Percentiles rank a stretch among this genome's conserved stretches.
Conservation (phyloP, 2,113 vertebrate genomes). For the Trogon surrucura region DNA sequence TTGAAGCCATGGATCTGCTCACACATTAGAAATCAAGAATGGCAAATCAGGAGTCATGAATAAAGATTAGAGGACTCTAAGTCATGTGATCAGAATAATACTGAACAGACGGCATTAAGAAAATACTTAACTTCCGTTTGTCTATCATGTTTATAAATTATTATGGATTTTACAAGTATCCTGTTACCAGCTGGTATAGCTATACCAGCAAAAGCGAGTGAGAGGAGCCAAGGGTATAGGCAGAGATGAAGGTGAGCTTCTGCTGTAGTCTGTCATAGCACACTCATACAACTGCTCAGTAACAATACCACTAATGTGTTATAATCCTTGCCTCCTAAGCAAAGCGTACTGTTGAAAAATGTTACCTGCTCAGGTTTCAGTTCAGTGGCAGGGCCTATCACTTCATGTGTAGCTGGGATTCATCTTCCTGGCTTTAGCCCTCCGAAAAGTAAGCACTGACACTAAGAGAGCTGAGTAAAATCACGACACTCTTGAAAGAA, state of each 20-base stretch:
- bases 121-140: background rate
- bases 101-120: background rate
- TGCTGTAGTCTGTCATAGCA: background rate
- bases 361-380: background rate
- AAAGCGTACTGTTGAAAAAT: background rate
- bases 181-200: fast-evolving
- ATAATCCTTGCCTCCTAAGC: background rate
- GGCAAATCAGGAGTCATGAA: background rate
- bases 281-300: background rate
- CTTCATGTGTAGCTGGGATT: background rate
- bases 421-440: background rate
- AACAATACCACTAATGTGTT: background rate
- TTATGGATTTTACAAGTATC: background rate
- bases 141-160: background rate
- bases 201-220: fast-evolving
- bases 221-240: background rate
- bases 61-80: background rate
- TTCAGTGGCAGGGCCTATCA: background rate
- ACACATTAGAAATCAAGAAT: background rate
- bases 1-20: background rate
- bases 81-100: background rate
- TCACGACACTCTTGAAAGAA: background rate
- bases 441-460: background rate
- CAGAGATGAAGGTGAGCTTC: background rate
- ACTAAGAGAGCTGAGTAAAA: background rate